Evolutionary conservation across 2,888 invertebrate genomes (phyloP).

Genomic region (Noctuana brunneofusca): DNA sequence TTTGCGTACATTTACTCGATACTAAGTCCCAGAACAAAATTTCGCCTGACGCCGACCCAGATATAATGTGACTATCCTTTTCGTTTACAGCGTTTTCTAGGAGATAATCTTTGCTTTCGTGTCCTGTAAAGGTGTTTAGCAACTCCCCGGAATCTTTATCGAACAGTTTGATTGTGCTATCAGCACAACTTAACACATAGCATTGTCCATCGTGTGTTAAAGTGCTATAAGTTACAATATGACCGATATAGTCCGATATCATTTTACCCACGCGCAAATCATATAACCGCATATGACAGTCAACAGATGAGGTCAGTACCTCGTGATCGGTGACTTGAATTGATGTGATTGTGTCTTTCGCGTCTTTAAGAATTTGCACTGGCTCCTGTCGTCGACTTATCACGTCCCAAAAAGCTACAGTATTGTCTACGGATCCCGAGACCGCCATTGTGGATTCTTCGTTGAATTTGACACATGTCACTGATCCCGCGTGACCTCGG

Average conservation of each 20-base stretch:
- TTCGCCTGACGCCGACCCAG: conserved; percentile 94
- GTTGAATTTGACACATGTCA: conserved; percentile 94
- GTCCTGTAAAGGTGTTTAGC: conserved; percentile 89
- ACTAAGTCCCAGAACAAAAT: conserved; percentile 96
- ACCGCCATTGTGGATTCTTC: conserved; percentile 96
- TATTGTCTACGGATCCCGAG: conserved; percentile 97
- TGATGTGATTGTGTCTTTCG: conserved; percentile 94
- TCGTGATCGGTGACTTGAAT: conserved; percentile 93
- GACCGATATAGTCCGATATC: conserved; percentile 91
- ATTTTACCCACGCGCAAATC: conserved; percentile 95
- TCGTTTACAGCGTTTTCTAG: conserved; percentile 93
- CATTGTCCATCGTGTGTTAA: conserved; percentile 97
- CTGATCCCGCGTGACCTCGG: conserved; percentile 93
- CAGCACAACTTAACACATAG: conserved; percentile 91
- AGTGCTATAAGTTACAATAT: conserved; percentile 91
- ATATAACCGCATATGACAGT: conserved; percentile 93
- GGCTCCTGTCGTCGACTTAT: conserved; percentile 72
- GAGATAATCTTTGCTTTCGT: conserved; percentile 90
- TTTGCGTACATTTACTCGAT: conserved; percentile 79
- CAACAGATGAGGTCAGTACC: conserved; percentile 94
- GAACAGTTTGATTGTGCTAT: conserved; percentile 91
- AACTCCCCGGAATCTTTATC: conserved; percentile 87
- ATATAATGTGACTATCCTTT: conserved; percentile 92
- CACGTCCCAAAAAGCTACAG: conserved; percentile 95
- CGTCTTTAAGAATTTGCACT: conserved; percentile 89